phyloP scores from a whole-genome alignment of 1,140 invertebrate species.

The Magallana angulata region DNA sequence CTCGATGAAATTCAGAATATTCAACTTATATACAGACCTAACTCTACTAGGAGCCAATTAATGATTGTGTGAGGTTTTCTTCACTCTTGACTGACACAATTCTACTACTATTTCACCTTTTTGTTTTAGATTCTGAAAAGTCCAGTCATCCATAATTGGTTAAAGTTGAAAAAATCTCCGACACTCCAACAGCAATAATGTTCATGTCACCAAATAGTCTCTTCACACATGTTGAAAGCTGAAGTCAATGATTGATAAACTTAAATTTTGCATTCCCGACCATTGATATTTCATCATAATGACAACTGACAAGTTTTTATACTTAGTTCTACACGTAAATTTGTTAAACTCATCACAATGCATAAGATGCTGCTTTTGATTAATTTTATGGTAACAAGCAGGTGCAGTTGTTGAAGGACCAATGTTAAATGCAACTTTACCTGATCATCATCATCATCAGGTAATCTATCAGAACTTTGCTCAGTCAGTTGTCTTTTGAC shows the following conservation, averaged over 20 bases:
- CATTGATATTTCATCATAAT: conserved; percentile 42
- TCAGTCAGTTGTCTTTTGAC: background rate
- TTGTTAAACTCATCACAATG: conserved; percentile 35
- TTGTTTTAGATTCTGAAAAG: conserved; percentile 47
- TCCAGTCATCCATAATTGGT: conserved; percentile 55
- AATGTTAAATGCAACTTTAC: conserved; percentile 52
- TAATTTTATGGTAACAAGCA: conserved; percentile 23
- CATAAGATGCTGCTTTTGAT: background rate
- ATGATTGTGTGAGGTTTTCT: conserved; percentile 35
- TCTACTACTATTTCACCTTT: conserved; percentile 41
- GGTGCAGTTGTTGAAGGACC: conserved; percentile 18
- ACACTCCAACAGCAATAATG: conserved; percentile 43
- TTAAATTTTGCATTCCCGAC: background rate
- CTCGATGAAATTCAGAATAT: conserved; percentile 42
- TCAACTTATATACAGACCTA: background rate
- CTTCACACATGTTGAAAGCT: conserved; percentile 26
- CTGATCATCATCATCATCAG: conserved; percentile 48
- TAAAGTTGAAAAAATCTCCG: conserved; percentile 27
- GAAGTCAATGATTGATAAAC: conserved; percentile 7
- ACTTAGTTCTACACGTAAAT: conserved; percentile 2
- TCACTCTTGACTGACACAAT: background rate
- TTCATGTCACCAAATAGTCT: conserved; percentile 42
- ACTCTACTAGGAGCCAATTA: conserved; percentile 41
- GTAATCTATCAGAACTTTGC: background rate
- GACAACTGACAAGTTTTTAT: background rate